Base-by-base conservation (phyloP, 2,888 invertebrate genomes). In the Agonum fuliginosum region DNA sequence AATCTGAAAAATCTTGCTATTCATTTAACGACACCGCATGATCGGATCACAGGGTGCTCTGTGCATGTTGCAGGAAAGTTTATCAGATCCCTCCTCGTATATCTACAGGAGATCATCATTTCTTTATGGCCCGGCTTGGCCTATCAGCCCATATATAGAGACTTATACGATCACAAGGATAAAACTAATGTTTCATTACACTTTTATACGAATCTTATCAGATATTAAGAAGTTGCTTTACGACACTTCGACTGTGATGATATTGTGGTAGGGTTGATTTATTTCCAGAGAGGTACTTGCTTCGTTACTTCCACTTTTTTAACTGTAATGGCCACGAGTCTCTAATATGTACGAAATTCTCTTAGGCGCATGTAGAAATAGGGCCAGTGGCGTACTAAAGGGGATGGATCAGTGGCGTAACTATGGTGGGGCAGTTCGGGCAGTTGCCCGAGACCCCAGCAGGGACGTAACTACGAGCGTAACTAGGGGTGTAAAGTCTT, bases 141-240 rank as follows among this genome's bases (percentile, higher is more conserved):
- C 58, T 58, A 58, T 58, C 58, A 30, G 58, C 30, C 62, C 17
- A 62, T 34, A 62, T 34, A 62, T 34, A 30, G 14, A 8, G 17
- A 3, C n/a, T 30, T 62, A 34, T 62, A 62, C 37, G 37, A 34
- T 37, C 62, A 2, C 17, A 6, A 8, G 37, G 62, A 62, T 62
- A 62, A 34, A 62, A 62, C 14, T 62, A 34, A 62, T 62, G 62
- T 62, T 62, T 62, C 62, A 62, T 62, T 62, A 62, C 30, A 58
- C 19, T 62, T 62, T 62, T 62, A 62, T 62, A 34, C 19, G 17
- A 62, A 62, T 62, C 62, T 62, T 62, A 62, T 37, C 34, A 62
- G 34, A 62, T 62, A 62, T 34, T 62, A 62, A 62, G 17, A 62
- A 62, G 34, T 62, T 62, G 20, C 34, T 62, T 62, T 62, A 34